phyloP scores from a whole-genome alignment of 2,888 invertebrate genomes.

The Coenonympha arcania region DNA sequence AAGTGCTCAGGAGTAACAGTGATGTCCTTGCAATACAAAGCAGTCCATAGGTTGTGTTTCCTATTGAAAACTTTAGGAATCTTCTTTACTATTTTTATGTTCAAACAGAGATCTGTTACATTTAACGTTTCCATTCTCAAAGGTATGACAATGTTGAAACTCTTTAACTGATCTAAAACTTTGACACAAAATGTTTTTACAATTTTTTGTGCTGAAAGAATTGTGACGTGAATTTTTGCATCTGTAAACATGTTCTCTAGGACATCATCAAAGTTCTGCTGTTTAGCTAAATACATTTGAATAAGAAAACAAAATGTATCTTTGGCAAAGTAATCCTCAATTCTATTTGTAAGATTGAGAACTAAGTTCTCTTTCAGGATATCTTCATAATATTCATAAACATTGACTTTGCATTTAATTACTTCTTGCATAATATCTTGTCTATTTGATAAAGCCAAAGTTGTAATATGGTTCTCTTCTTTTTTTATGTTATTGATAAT shows the following conservation, averaged over 20 bases:
- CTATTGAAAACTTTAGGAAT: slow-evolving; percentile 47
- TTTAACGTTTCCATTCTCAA: slow-evolving; percentile 32
- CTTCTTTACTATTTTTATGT: slow-evolving; percentile 44
- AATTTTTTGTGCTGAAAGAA: slow-evolving; percentile 35
- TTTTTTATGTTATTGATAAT: slow-evolving; percentile 38
- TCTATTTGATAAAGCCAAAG: slow-evolving; percentile 51
- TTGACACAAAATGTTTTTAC: slow-evolving; percentile 47
- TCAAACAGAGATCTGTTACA: slow-evolving; percentile 34
- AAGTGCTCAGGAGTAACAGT: slow-evolving; percentile 49
- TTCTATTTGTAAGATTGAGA: slow-evolving; percentile 42
- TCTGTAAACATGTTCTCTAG: slow-evolving; percentile 39
- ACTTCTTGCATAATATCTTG: slow-evolving; percentile 49
- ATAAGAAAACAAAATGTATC: slow-evolving; percentile 42
- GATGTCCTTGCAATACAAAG: slow-evolving; percentile 43
- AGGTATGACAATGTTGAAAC: slow-evolving; percentile 43
- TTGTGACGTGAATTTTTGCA: slow-evolving; percentile 45
- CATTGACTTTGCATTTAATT: slow-evolving; percentile 35
- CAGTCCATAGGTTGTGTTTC: slow-evolving; percentile 44
- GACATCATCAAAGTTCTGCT: slow-evolving; percentile 38
- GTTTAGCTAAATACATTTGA: slow-evolving; percentile 35
- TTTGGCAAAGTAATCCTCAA: slow-evolving; percentile 43
- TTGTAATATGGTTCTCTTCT: slow-evolving; percentile 48
- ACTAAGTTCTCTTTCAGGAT: slow-evolving; percentile 36
- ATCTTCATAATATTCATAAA: slow-evolving; percentile 52
- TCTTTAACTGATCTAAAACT: slow-evolving; percentile 40